Evolutionary conservation across 2,888 invertebrate species (phyloP), one percentile per base, ranked within the genome.

Genomic region (Tenthredo mesomela): DNA sequence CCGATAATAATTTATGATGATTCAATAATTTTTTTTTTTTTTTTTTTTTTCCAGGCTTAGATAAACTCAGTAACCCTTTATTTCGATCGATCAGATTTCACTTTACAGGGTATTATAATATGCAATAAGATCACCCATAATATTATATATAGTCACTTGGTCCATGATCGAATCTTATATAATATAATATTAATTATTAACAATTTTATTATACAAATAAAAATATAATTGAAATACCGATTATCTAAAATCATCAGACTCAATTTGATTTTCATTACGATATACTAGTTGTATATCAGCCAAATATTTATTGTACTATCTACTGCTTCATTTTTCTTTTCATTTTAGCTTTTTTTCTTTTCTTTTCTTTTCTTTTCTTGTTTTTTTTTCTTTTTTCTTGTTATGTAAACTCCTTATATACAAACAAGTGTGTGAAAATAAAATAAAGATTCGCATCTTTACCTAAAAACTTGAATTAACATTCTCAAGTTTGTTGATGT

Each of bases 401-500:
- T 15, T 29, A 37, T 37, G 33, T 67, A 67, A 33, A 33, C 33
- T 67, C 6, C 29, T 67, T 15, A 2, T 0, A 33, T 33, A 7
- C 33, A 67, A 15, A 67, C 25, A 33, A 1, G n/a, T 21, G 12
- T 61, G 3, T n/a, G n/a, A n/a, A n/a, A n/a, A n/a, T 61, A 25
- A 61, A 61, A 61, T 25, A 61, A 21, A 61, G 61, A 61, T 61
- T 54, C 25, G 1, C 5, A 61, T 75, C 43, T 47, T 25, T 47
- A 25, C 71, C 40, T 9, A 40, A 40, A 71, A 71, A 10, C 18
- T 29, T 21, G 1, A 33, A 71, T 40, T 18, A 18, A n/a, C n/a
- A 65, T 67, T 2, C 78, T 88, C 90, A 89, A 25, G 88, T 88
- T 84, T 91, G 89, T 61, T 92, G 92, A 84, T 92, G 91, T 18